A percentile compares a stretch with the other conserved stretches of the same genome.
Conservation (phyloP, 2,113 vertebrate species). For the Hylia prasina region DNA sequence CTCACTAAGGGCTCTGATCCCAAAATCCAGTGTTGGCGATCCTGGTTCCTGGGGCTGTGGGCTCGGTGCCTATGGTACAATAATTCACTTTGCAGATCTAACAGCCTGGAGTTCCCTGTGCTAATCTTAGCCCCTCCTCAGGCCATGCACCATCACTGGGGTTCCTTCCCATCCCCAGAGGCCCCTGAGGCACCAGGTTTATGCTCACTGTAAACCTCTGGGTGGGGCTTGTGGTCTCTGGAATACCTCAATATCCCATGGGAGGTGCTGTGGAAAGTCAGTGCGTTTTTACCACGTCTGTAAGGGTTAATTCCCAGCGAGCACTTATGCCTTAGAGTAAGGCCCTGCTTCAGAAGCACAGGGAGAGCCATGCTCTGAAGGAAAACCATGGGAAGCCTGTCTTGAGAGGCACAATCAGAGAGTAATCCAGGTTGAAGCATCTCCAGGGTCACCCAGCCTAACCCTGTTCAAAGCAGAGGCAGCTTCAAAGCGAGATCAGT, state of each 20-base stretch:
- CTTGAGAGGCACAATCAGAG: neutral
- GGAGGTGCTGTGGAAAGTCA: neutral
- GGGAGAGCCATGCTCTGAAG: neutral
- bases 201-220: neutral
- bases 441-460: neutral
- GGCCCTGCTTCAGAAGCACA: neutral
- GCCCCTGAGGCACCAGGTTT: neutral
- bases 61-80: rapidly evolving
- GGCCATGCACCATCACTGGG: rapidly evolving
- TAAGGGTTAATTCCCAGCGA: neutral
- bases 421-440: neutral
- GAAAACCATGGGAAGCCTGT: neutral
- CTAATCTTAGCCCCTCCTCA: rapidly evolving
- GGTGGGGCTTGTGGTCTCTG: neutral
- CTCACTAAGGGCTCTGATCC: neutral
- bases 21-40: neutral
- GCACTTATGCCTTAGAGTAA: neutral
- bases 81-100: neutral
- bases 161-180: neutral
- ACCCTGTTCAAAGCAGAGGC: neutral
- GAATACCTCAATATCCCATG: neutral
- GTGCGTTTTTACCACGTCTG: rapidly evolving
- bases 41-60: neutral
- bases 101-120: neutral
- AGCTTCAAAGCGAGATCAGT: neutral